phyloP scores from a whole-genome alignment of 1,140 invertebrate species.

The Apolygus lucorum region DNA sequence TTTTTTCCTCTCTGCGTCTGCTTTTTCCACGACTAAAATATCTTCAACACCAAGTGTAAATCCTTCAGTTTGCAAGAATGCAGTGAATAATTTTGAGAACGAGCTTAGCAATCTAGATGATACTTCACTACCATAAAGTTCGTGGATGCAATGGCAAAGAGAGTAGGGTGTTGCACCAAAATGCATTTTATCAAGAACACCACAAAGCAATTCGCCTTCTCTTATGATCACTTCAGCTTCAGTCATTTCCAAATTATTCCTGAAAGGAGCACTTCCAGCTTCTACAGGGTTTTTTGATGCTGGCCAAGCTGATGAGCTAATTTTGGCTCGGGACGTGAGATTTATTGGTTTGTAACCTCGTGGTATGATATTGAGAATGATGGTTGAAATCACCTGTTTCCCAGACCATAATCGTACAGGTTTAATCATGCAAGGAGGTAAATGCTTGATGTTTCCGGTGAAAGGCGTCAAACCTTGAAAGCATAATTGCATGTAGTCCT shows the following conservation, averaged over 20 bases:
- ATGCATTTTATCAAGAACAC: slow-evolving; percentile 95
- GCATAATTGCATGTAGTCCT: slow-evolving; percentile 87
- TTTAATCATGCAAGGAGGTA: slow-evolving; percentile 84
- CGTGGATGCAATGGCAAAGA: slow-evolving; percentile 85
- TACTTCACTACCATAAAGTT: slow-evolving; percentile 83
- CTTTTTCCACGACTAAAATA: slow-evolving; percentile 70
- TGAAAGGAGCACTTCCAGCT: slow-evolving; percentile 50
- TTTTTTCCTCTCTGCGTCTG: slow-evolving; percentile 60
- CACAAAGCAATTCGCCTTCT: slow-evolving; percentile 78
- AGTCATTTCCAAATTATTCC: slow-evolving; percentile 57
- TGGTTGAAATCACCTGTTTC: slow-evolving; percentile 86
- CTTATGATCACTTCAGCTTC: slow-evolving; percentile 88
- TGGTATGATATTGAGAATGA: slow-evolving; percentile 82
- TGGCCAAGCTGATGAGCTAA: slow-evolving; percentile 67
- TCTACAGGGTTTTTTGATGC: slow-evolving; percentile 47
- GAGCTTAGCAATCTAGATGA: slow-evolving; percentile 76
- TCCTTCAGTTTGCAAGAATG: slow-evolving; percentile 77
- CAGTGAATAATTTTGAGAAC: slow-evolving; percentile 85
- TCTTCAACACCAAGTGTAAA: slow-evolving; percentile 94
- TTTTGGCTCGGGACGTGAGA: slow-evolving; percentile 75
- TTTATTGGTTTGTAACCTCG: slow-evolving; percentile 62
- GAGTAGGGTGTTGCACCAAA: slow-evolving; percentile 92
- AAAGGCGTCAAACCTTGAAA: slow-evolving; percentile 68
- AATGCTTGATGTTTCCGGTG: slow-evolving; percentile 55
- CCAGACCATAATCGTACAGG: slow-evolving; percentile 88